Evolutionary conservation across 92 coral and sea anemone genomes (phyloP).

Genomic region (Zoanthus gigantus): DNA sequence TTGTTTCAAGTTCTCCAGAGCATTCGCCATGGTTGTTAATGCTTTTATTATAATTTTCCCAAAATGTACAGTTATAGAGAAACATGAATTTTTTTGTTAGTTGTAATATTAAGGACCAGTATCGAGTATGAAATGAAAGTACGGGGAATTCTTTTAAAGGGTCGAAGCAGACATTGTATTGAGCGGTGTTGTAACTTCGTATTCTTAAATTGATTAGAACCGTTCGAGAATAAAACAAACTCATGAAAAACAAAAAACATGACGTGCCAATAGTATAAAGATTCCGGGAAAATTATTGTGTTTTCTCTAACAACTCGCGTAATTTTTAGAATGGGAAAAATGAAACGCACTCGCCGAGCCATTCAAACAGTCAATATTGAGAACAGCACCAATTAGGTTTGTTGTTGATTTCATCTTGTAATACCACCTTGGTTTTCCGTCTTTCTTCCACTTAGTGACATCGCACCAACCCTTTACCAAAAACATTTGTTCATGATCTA

Average conservation of each 20-base stretch:
- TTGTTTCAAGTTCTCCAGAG: constrained; percentile 3
- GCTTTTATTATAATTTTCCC: constrained; percentile 21
- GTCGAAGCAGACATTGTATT: not conserved
- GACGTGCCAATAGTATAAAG: not conserved
- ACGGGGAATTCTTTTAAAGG: not conserved
- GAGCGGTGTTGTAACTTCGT: constrained; percentile 4
- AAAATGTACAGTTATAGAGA: not conserved
- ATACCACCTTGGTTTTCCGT: constrained; percentile 16
- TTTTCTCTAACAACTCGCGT: not conserved
- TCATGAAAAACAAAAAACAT: not conserved
- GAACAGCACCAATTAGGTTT: constrained; percentile 38
- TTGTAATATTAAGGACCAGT: constrained; percentile 3
- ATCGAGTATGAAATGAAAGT: constrained; percentile 11
- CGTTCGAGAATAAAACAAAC: not conserved
- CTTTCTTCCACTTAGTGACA: not conserved
- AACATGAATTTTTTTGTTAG: not conserved
- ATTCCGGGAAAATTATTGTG: constrained; percentile 32
- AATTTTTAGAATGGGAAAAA: not conserved
- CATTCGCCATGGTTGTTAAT: not conserved
- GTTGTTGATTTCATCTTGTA: constrained; percentile 39
- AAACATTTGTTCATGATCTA: not conserved
- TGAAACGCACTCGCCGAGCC: not conserved
- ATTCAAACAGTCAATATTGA: constrained; percentile 12
- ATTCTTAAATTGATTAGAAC: constrained; percentile 9
- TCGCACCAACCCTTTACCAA: not conserved